Evolutionary conservation across 2,888 invertebrate genomes (phyloP), one percentile per base, ranked within the genome.

Genomic region (Dynastes maya): DNA sequence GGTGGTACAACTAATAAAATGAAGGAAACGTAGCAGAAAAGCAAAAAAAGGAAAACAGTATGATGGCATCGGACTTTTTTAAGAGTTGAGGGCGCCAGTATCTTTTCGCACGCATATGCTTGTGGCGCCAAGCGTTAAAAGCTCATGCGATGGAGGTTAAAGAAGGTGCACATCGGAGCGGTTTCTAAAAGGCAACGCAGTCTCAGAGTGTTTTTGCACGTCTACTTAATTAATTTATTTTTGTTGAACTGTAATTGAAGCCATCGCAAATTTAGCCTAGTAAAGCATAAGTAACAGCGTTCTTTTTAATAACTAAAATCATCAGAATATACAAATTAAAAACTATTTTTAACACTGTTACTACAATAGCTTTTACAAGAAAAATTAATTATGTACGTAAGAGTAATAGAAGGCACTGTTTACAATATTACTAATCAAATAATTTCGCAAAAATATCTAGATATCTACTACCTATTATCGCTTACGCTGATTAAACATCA

Each of bases 121-220:
- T n/a, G 13, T 68, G 68, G 68, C 68, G 68, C 68, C 68, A 68
- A 68, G 51, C 29, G 51, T 51, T 68, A 29, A 68, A 68, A 51
- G 68, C n/a, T 32, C 63, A 32, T 32, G 13, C 63, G 27, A 27
- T 32, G 13, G 13, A 32, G 63, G 13, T 13, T 63, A 2, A 63
- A 63, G 29, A 63, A 63, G 32, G 32, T 63, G 29, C 27, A 63
- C 32, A n/a, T 63, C 8, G 2, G 9, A 32, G 32, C 61, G 61
- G 22, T 29, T 61, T 61, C 22, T 16, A 11, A 61, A 61, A 61
- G 22, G 9, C 27, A 63, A 13, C 9, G 11, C 27, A 13, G 32
- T 13, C 32, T 45, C 8, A 0, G 45, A 37, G 55, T 55, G 22
- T n/a, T 55, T 16, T 22, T 55, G 16, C n/a, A 16, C 22, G 22